Conservation (phyloP, 2,113 vertebrate species). For the Rafetus swinhoei region DNA sequence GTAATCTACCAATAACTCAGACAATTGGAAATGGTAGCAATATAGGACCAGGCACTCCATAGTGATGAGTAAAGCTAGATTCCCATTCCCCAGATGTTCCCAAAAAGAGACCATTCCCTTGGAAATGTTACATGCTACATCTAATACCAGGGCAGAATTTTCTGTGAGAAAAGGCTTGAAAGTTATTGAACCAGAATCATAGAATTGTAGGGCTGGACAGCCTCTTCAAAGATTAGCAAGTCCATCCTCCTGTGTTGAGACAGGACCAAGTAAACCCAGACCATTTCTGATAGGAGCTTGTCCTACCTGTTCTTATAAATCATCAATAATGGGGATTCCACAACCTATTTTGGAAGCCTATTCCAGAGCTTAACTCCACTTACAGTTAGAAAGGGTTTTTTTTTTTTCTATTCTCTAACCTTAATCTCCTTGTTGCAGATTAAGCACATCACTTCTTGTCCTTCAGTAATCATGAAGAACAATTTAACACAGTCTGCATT, state of each 20-base stretch:
- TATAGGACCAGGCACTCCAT: not conserved
- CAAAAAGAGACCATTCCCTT: not conserved
- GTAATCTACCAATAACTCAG: not conserved
- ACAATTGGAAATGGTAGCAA: not conserved
- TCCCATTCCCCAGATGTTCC: not conserved
- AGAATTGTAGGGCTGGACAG: not conserved
- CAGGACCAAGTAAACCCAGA: no score
- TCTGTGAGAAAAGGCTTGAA: not conserved
- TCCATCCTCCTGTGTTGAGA: no score
- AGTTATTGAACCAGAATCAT: not conserved
- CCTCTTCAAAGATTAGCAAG: not conserved
- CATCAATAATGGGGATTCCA: no score
- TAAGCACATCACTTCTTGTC: not conserved
- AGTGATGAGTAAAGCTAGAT: not conserved
- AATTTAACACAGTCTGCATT: not conserved
- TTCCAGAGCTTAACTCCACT: no score
- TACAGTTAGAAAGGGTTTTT: not conserved
- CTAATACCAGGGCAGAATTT: not conserved
- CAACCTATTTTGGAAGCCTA: no score
- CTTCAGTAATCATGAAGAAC: not conserved
- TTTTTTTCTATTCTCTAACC: not conserved
- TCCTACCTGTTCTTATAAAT: no score
- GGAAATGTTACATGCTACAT: not conserved
- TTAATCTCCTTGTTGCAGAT: not conserved
- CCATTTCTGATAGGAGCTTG: no score